Percentiles rank a stretch among this genome's conserved stretches.
Evolutionary conservation across 1,140 invertebrate genomes (phyloP).

Genomic region (Pseudomyrmex cubaensis): DNA sequence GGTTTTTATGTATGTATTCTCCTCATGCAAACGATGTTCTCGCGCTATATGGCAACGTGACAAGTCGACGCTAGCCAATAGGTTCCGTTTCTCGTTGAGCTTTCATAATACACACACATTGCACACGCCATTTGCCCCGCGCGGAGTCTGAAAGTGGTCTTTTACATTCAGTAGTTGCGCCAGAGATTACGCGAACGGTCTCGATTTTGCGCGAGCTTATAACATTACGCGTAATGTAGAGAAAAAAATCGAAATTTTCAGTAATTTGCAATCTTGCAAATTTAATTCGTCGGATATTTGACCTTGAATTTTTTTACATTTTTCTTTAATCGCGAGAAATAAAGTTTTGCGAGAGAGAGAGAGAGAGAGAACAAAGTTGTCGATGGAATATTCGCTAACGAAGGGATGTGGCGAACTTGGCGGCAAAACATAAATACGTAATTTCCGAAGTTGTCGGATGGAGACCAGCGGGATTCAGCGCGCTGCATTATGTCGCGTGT

Average conservation of each 20-base stretch:
- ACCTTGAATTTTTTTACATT: not conserved
- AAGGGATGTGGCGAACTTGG: slow-evolving; percentile 3
- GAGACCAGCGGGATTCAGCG: not conserved
- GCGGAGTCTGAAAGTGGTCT: not conserved
- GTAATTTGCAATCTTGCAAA: not conserved
- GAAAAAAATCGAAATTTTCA: not conserved
- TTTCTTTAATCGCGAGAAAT: too few relatives aligned
- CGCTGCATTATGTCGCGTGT: slow-evolving; percentile 73
- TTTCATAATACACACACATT: not conserved
- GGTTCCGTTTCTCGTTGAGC: not conserved
- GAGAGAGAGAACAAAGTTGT: not conserved
- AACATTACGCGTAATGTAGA: not conserved
- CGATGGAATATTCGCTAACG: not conserved
- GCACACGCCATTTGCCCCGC: not conserved
- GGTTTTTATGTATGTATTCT: not conserved
- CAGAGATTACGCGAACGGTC: slow-evolving; percentile 2
- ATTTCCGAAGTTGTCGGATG: slow-evolving; percentile 33
- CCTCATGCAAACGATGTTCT: slow-evolving; percentile 14
- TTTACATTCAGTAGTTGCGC: slow-evolving; percentile 5
- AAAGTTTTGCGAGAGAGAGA: too few relatives aligned
- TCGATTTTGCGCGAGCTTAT: not conserved
- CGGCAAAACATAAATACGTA: slow-evolving; percentile 7
- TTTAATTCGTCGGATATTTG: not conserved
- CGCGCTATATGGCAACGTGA: slow-evolving; percentile 18
- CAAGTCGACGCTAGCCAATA: slow-evolving; percentile 15